phyloP scores from a whole-genome alignment of 2,888 invertebrate genomes.

The Eueremaeus valkanovi region DNA sequence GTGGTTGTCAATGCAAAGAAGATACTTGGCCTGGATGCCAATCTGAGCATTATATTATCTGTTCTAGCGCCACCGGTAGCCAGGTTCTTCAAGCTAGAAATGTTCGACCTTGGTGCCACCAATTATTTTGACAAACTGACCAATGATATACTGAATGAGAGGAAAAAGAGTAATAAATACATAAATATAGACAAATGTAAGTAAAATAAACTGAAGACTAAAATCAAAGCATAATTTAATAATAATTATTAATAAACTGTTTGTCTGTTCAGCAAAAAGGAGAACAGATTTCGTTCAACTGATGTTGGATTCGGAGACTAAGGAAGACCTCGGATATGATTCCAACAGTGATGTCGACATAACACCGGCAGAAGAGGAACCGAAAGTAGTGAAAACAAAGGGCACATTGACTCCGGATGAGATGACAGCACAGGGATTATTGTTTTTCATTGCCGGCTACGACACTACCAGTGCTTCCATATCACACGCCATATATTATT shows the following conservation, averaged over 20 bases:
- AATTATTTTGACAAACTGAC: conserved; percentile 36
- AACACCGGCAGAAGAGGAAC: not conserved
- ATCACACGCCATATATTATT: conserved; percentile 54
- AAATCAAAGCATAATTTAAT: conserved; percentile 10
- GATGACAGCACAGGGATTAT: conserved; percentile 31
- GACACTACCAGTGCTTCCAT: conserved; percentile 54
- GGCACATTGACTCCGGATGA: conserved; percentile 24
- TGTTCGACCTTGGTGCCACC: conserved; percentile 20
- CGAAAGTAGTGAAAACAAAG: not conserved
- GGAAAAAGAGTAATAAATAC: not conserved
- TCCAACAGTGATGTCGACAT: not conserved
- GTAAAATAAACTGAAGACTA: not conserved
- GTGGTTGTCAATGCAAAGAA: conserved; percentile 34
- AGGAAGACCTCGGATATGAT: not conserved
- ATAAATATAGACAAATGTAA: not conserved
- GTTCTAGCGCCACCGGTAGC: not conserved
- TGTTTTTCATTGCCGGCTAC: conserved; percentile 36
- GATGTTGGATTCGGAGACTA: conserved; percentile 45
- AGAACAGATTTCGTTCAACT: conserved; percentile 33
- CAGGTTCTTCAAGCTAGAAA: conserved; percentile 29
- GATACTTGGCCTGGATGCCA: conserved; percentile 9
- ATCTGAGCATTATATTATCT: not conserved
- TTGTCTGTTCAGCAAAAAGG: not conserved
- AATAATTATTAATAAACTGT: no score
- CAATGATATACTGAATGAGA: conserved; percentile 23